phyloP scores from a whole-genome alignment of 2,797 vertebrate species.

The Chrysocyon brachyurus region DNA sequence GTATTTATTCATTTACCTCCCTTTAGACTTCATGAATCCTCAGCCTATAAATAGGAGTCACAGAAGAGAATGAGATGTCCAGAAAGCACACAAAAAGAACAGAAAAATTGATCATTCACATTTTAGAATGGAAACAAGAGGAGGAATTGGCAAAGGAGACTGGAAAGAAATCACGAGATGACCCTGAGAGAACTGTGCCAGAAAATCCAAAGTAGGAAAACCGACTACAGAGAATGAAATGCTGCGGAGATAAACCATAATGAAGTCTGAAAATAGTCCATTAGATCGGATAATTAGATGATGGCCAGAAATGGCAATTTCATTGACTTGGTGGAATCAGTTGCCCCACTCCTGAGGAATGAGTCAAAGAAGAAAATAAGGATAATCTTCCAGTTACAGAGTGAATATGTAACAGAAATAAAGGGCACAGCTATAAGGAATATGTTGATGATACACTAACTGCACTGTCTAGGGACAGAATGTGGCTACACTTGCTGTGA shows the following conservation, averaged over 20 bases:
- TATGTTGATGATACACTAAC: not conserved
- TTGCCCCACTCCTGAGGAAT: not conserved
- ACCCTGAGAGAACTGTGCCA: not conserved
- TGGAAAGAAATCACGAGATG: not conserved
- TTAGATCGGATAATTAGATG: not conserved
- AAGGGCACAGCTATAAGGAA: not conserved
- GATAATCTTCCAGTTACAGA: not conserved
- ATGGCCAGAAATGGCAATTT: not conserved
- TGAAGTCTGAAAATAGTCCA: not conserved
- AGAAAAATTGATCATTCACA: not conserved
- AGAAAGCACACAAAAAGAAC: not conserved
- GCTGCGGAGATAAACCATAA: not conserved
- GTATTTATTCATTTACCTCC: not conserved
- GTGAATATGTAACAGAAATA: not conserved
- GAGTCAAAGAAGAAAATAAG: conserved; percentile 2
- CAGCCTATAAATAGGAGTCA: not conserved
- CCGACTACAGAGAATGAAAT: not conserved
- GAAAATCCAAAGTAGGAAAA: not conserved
- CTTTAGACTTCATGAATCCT: not conserved
- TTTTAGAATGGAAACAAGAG: not conserved
- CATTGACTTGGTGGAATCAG: not conserved
- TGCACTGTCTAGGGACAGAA: not conserved
- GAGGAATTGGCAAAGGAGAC: not conserved
- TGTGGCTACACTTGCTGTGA: not conserved
- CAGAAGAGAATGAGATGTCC: not conserved